These are phyloP conservation scores for Conops quadrifasciatus DNA, from an alignment of 2,888 invertebrate species.

Conservation along the genomic window DNA sequence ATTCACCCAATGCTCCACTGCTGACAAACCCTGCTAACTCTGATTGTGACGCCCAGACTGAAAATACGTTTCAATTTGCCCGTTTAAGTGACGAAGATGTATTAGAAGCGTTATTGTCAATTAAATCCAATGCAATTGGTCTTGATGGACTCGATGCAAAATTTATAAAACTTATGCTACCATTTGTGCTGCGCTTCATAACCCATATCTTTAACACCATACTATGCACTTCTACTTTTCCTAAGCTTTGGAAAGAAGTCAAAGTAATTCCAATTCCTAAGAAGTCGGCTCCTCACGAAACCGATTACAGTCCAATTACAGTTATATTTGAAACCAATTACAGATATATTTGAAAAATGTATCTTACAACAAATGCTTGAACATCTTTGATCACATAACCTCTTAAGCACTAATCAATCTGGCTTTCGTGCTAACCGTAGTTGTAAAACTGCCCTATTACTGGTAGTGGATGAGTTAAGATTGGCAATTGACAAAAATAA, in stretches of 20 bases:
- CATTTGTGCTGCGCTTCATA: not conserved
- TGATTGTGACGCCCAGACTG: not conserved
- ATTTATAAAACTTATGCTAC: not conserved
- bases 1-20: not conserved
- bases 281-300: not conserved
- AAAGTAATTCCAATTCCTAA: not conserved
- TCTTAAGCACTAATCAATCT: not conserved
- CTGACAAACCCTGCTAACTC: not conserved
- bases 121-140: conserved; percentile 12
- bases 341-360: conserved; percentile 12
- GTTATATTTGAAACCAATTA: not conserved
- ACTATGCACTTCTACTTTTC: not conserved
- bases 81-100: not conserved
- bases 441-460: not conserved
- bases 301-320: not conserved
- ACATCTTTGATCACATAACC: not conserved
- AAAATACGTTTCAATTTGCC: not conserved
- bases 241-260: not conserved
- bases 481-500: not conserved
- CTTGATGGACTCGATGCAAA: not conserved
- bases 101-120: not conserved
- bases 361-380: not conserved
- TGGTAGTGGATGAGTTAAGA: not conserved
- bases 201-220: not conserved
- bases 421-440: not conserved